Evolutionary conservation across 1,140 invertebrate species (phyloP).

Genomic region (Odontomachus brunneus): DNA sequence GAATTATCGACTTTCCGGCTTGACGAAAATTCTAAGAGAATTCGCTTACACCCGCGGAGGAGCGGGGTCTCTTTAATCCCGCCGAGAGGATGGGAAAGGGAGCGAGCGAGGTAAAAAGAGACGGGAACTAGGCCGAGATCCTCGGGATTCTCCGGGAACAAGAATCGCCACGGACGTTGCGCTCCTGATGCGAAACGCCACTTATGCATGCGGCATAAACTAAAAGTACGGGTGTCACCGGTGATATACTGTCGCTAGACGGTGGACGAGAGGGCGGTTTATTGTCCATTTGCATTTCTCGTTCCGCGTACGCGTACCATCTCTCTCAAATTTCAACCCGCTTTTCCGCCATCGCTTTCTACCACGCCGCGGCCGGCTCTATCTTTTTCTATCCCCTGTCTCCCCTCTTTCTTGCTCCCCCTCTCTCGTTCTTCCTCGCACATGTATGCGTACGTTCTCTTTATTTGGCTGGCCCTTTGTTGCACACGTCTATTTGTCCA

Average conservation of each 20-base stretch:
- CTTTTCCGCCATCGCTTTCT: slow-evolving; percentile 31
- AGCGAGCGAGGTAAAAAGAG: slow-evolving; percentile 32
- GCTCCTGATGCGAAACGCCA: slow-evolving; percentile 66
- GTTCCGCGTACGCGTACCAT: slow-evolving; percentile 58
- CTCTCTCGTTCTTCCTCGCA: slow-evolving; percentile 28
- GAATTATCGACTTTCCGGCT: slow-evolving; percentile 60
- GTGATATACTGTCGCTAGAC: slow-evolving; percentile 75
- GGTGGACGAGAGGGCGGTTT: slow-evolving; percentile 73
- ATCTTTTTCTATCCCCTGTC: neutral
- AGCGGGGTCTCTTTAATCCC: slow-evolving; percentile 58
- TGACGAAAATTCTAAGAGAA: slow-evolving; percentile 57
- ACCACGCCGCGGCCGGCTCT: neutral
- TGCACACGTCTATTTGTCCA: slow-evolving; percentile 32
- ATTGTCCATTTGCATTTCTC: slow-evolving; percentile 78
- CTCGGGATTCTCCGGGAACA: slow-evolving; percentile 42
- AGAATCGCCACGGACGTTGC: slow-evolving; percentile 67
- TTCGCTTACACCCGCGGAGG: slow-evolving; percentile 14
- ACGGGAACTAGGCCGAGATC: slow-evolving; percentile 29
- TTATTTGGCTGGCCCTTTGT: slow-evolving; percentile 13
- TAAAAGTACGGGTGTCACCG: slow-evolving; percentile 77
- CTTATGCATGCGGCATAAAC: slow-evolving; percentile 78
- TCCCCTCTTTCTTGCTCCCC: neutral
- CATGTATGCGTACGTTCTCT: neutral
- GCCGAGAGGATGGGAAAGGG: neutral
- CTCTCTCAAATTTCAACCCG: slow-evolving; percentile 64